phyloP scores from a whole-genome alignment of 1,140 invertebrate species.

The Drosophila repleta region DNA sequence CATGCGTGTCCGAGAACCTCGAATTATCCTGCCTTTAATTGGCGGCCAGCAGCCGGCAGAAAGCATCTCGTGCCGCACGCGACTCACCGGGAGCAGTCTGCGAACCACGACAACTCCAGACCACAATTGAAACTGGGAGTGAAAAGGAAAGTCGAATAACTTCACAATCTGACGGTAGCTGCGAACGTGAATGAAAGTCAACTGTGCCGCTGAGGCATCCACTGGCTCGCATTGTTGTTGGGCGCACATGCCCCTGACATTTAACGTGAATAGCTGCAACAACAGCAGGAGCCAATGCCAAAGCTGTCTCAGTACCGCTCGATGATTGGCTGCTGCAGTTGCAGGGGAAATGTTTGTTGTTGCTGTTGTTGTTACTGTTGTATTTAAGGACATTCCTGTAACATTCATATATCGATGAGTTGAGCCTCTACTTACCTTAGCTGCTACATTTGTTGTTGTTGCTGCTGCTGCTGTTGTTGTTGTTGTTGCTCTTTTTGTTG shows the following conservation, averaged over 20 bases:
- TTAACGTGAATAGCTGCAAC: conserved; percentile 58
- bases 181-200: conserved; percentile 28
- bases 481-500: not conserved
- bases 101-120: conserved; percentile 1
- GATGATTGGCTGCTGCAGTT: conserved; percentile 66
- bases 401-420: not conserved
- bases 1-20: conserved; percentile 25
- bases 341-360: conserved; percentile 29
- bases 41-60: conserved; percentile 42
- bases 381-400: conserved; percentile 21
- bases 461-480: not conserved
- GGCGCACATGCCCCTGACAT: conserved; percentile 78
- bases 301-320: conserved; percentile 53
- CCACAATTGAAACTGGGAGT: not conserved
- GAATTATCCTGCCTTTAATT: conserved; percentile 40
- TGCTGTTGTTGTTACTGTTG: conserved; percentile 23
- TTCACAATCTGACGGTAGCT: not conserved
- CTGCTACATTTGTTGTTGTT: conserved; percentile 29
- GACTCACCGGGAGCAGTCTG: conserved; percentile 7
- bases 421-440: conserved; percentile 27
- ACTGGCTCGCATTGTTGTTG: conserved; percentile 21
- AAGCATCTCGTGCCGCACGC: conserved; percentile 59
- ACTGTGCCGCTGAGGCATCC: conserved; percentile 17
- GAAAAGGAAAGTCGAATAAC: conserved; percentile 32
- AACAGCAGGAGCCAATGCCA: conserved; percentile 63